Evolutionary conservation across 1,140 invertebrate species (phyloP).

Genomic region (Aradophagus sp.): DNA sequence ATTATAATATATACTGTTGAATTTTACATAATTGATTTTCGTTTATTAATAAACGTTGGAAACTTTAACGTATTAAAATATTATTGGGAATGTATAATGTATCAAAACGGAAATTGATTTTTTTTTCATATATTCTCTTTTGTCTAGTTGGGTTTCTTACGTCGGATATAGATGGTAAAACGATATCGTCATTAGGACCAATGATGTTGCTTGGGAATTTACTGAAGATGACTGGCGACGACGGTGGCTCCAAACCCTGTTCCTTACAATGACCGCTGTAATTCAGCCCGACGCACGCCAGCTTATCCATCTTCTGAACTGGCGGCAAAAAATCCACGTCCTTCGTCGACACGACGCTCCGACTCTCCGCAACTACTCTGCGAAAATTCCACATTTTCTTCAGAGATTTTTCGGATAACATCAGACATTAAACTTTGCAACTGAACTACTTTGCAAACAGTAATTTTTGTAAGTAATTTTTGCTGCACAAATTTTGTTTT

Average conservation of each 20-base stretch:
- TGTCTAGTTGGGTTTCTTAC: constrained; percentile 70
- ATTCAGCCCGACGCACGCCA: constrained; percentile 86
- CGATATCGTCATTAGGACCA: constrained; percentile 83
- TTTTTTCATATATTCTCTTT: too few relatives aligned
- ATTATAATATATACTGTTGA: too few relatives aligned
- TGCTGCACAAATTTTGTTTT: too few relatives aligned
- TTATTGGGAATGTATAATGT: too few relatives aligned
- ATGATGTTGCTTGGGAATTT: constrained; percentile 87
- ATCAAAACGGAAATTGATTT: too few relatives aligned
- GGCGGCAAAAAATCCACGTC: constrained; percentile 80
- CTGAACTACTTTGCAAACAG: too few relatives aligned
- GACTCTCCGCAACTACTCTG: constrained; percentile 77
- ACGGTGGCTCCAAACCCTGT: constrained; percentile 81
- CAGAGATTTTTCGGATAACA: too few relatives aligned
- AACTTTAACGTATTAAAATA: too few relatives aligned
- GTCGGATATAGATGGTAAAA: constrained; percentile 80
- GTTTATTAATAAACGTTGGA: too few relatives aligned
- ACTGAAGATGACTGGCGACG: constrained; percentile 85
- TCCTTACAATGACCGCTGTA: constrained; percentile 87
- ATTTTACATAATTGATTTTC: too few relatives aligned
- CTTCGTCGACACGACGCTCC: constrained; percentile 72
- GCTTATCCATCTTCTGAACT: constrained; percentile 83
- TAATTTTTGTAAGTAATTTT: too few relatives aligned
- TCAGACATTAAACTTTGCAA: too few relatives aligned
- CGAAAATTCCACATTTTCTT: constrained; percentile 52